Conservation (phyloP, 35 echinoderm and acorn worm species). For the Nesometra sesokonis region DNA sequence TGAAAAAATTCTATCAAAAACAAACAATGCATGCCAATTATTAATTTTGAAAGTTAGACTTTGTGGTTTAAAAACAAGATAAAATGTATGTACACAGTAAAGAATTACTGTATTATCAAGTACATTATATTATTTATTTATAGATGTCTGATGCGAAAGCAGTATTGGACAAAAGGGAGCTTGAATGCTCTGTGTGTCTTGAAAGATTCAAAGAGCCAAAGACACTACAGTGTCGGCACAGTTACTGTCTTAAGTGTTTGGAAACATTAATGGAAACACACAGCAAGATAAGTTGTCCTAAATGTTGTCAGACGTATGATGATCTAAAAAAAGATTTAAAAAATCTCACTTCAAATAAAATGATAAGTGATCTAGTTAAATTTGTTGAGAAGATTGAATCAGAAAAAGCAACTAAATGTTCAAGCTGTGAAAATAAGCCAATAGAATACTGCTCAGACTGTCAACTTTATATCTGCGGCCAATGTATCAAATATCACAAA, state of each 20-base stretch:
- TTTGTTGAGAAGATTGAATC: neutral
- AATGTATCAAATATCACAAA: neutral
- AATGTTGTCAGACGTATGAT: neutral
- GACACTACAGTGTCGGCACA: neutral
- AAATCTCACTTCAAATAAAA: neutral
- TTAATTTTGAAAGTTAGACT: too few species aligned
- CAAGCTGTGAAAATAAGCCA: neutral
- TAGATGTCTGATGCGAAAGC: too few species aligned
- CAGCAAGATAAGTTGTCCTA: neutral
- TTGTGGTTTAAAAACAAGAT: too few species aligned
- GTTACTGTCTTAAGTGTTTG: constrained; percentile 2
- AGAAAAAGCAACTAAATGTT: neutral
- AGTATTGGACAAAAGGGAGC: too few species aligned
- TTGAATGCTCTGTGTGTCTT: constrained; percentile 11
- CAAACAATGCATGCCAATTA: too few species aligned
- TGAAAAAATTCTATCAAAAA: too few species aligned
- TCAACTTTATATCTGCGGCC: neutral
- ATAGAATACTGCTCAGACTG: neutral
- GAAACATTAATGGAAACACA: neutral
- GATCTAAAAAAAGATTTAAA: neutral
- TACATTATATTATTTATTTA: too few species aligned
- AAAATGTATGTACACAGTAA: too few species aligned
- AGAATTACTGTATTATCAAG: too few species aligned
- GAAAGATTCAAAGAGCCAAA: constrained; percentile 1
- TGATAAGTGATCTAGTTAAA: neutral